These are phyloP conservation scores for Podotricha telesiphe DNA, from an alignment of 2,888 invertebrate genomes.

Conservation along the genomic window DNA sequence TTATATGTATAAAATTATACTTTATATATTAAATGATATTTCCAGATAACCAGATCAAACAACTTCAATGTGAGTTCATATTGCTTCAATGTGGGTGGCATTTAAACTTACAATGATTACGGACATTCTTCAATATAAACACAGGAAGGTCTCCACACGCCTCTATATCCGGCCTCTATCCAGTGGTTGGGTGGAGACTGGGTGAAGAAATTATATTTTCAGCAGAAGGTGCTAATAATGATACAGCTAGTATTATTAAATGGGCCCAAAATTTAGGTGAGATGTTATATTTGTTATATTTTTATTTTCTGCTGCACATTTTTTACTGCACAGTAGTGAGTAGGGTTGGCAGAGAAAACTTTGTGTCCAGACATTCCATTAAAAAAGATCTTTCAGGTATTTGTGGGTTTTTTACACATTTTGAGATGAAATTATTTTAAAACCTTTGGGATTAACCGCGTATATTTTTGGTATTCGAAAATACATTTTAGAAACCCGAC, in stretches of 20 bases:
- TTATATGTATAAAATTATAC: too few species aligned
- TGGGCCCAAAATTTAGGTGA: slow-evolving; percentile 91
- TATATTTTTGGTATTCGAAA: too few species aligned
- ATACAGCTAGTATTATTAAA: slow-evolving; percentile 93
- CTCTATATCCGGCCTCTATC: slow-evolving; percentile 93
- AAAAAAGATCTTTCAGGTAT: too few species aligned
- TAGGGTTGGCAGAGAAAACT: too few species aligned
- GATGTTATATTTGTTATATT: background rate
- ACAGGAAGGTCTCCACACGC: slow-evolving; percentile 90
- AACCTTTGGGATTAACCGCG: too few species aligned
- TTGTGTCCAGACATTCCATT: too few species aligned
- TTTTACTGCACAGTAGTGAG: too few species aligned
- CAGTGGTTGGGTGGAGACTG: slow-evolving; percentile 93
- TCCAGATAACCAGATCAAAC: slow-evolving; percentile 94
- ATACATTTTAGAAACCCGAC: too few species aligned
- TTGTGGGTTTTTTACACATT: too few species aligned
- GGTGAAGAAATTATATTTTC: slow-evolving; percentile 84
- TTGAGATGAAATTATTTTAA: too few species aligned
- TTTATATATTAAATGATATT: slow-evolving; percentile 23
- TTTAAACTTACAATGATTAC: slow-evolving; percentile 96
- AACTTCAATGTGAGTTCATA: slow-evolving; percentile 93
- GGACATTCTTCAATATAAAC: slow-evolving; percentile 93
- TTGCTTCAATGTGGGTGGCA: slow-evolving; percentile 89
- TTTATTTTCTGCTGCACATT: too few species aligned
- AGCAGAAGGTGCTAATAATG: slow-evolving; percentile 94